phyloP scores from a whole-genome alignment of 37 sponge, comb jelly and placozoan genomes.

The Lycopodina hypogea region DNA sequence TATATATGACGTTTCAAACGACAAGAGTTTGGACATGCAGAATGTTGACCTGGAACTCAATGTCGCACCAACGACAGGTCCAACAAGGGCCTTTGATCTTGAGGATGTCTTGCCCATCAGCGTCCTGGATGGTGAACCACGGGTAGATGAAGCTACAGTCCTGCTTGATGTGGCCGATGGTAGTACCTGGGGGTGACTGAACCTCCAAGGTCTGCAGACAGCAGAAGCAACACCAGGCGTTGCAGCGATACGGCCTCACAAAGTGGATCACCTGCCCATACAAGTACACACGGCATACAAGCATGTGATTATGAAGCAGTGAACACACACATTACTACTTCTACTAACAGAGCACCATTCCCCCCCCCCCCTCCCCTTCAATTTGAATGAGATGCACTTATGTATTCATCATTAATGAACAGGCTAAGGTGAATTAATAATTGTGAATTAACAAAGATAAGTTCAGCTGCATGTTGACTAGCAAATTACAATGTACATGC shows the following conservation, averaged over 20 bases:
- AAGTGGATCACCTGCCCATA: conserved; percentile 84
- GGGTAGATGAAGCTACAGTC: conserved; percentile 70
- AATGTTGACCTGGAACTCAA: conserved; percentile 64
- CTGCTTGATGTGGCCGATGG: conserved; percentile 80
- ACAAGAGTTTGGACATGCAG: background rate
- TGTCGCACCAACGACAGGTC: conserved; percentile 68
- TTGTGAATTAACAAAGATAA: too few relatives aligned
- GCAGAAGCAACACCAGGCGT: conserved; percentile 80
- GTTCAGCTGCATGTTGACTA: too few relatives aligned
- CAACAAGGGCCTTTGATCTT: conserved; percentile 82
- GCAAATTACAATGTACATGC: too few relatives aligned
- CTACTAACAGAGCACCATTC: too few relatives aligned
- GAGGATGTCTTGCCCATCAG: conserved; percentile 64
- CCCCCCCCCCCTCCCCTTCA: too few relatives aligned
- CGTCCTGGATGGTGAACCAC: conserved; percentile 64
- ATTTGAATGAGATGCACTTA: too few relatives aligned
- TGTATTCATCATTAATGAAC: too few relatives aligned
- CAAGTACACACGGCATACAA: too few relatives aligned
- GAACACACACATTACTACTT: too few relatives aligned
- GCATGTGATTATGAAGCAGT: too few relatives aligned
- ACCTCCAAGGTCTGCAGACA: conserved; percentile 88
- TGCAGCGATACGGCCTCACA: conserved; percentile 73
- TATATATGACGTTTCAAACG: too few relatives aligned
- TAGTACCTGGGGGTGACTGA: conserved; percentile 91
- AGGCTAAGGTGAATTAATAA: too few relatives aligned